These are phyloP conservation scores for Trichopoda pennipes DNA, from an alignment of 2,888 invertebrate genomes.

Conservation along the genomic window DNA sequence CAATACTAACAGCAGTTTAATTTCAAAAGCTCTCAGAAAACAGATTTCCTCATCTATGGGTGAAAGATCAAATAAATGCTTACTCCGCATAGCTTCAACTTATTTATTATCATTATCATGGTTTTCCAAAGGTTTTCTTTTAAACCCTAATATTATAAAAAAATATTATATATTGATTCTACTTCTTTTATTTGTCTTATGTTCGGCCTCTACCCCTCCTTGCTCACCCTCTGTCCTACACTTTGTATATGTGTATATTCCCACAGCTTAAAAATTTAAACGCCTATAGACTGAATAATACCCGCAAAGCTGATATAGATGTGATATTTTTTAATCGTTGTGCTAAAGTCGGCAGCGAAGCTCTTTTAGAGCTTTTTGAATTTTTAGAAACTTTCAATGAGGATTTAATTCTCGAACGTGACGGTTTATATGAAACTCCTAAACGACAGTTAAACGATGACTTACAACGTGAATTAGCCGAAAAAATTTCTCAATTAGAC, in stretches of 20 bases:
- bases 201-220: background rate
- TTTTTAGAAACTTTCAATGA: conserved; percentile 78
- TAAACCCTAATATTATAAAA: too few relatives aligned
- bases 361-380: conserved; percentile 86
- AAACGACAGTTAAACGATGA: conserved; percentile 82
- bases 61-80: too few relatives aligned
- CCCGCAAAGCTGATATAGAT: conserved; percentile 86
- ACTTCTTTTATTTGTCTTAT: too few relatives aligned
- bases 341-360: conserved; percentile 95
- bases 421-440: conserved; percentile 74
- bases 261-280: conserved; percentile 64
- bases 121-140: too few relatives aligned
- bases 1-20: too few relatives aligned
- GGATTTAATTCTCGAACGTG: conserved; percentile 82
- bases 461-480: conserved; percentile 87
- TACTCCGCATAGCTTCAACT: too few relatives aligned
- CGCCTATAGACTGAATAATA: conserved; percentile 85
- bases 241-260: background rate
- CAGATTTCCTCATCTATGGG: too few relatives aligned
- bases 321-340: conserved; percentile 93
- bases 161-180: too few relatives aligned
- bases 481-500: conserved; percentile 84
- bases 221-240: background rate
- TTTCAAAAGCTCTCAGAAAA: too few relatives aligned
- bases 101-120: too few relatives aligned